Base-by-base conservation (phyloP, 2,797 vertebrate species). In the Limosa lapponica region DNA sequence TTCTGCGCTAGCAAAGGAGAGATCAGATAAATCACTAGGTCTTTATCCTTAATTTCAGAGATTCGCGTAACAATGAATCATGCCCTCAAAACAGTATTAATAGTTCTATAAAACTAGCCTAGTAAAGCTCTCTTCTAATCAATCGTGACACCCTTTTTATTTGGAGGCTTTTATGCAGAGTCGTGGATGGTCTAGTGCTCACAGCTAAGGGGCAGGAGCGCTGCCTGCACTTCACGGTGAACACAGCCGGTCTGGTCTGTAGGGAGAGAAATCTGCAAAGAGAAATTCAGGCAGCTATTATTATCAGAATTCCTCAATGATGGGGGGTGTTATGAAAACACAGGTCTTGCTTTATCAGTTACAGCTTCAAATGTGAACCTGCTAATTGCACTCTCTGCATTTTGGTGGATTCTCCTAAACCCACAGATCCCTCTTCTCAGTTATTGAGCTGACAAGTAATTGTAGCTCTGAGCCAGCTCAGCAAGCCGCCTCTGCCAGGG, bases 381-480 rank as follows among this genome's bases (percentile, higher is more conserved):
- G 80, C 67, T 96, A 92, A 84, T 97, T 95, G 89, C 79, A 49
- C 77, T 67, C 48, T 80, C 51, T 92, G 69, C 90, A 46, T 89
- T 95, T 93, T 69, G 54, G 24, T 92, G 65, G 93, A 69, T 95
- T 91, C 62, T 93, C 74, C 95, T 96, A 95, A 97, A 92, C 46
- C 77, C 81, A 72, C 74, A 87, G 92, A 89, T 66, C 77, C 87
- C 73, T 91, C 55, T 65, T 94, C 75, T 78, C 90, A n/a, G 89
- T 92, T 82, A 80, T 57, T 82, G 91, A 97, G 69, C 82, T 90
- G 86, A 93, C 62, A 95, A 91, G 87, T 95, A 96, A 97, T 97
- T 92, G 95, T 52, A 79, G 91, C 79, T 91, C 93, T 90, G 95
- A 95, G 91, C 94, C 85, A 90, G 89, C 95, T 97, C 93, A 96